phyloP scores from a whole-genome alignment of 2,888 invertebrate species.

The Metacarcinus magister region DNA sequence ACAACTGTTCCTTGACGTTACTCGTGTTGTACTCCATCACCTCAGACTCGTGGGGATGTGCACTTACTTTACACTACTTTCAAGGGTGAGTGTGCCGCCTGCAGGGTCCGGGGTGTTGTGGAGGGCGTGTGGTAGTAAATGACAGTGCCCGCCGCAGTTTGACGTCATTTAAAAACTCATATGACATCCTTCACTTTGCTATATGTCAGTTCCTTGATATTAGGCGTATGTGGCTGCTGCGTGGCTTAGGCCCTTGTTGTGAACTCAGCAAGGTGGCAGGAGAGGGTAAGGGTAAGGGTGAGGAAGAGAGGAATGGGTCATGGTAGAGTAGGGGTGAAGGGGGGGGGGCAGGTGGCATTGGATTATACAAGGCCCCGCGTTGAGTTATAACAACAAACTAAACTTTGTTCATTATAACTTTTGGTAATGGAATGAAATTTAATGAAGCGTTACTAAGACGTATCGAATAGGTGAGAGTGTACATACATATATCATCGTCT shows the following conservation, averaged over 20 bases:
- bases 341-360: neutral
- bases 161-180: neutral
- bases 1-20: neutral
- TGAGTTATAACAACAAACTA: neutral
- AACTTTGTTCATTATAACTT: slow-evolving; percentile 7
- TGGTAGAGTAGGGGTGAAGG: neutral
- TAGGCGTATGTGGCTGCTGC: neutral
- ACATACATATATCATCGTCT: too few relatives aligned
- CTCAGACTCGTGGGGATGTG: neutral
- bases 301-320: neutral
- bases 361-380: neutral
- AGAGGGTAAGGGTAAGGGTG: neutral
- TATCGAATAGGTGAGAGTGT: neutral
- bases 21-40: neutral
- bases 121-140: neutral
- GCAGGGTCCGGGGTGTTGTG: neutral
- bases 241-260: neutral
- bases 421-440: neutral
- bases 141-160: neutral
- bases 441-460: neutral
- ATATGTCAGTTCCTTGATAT: neutral
- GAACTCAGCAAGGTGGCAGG: neutral
- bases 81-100: too few relatives aligned
- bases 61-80: neutral
- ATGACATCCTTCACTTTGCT: neutral